These are phyloP conservation scores for Trachops cirrhosus DNA, from an alignment of 2,797 vertebrate species.

Conservation along the genomic window DNA sequence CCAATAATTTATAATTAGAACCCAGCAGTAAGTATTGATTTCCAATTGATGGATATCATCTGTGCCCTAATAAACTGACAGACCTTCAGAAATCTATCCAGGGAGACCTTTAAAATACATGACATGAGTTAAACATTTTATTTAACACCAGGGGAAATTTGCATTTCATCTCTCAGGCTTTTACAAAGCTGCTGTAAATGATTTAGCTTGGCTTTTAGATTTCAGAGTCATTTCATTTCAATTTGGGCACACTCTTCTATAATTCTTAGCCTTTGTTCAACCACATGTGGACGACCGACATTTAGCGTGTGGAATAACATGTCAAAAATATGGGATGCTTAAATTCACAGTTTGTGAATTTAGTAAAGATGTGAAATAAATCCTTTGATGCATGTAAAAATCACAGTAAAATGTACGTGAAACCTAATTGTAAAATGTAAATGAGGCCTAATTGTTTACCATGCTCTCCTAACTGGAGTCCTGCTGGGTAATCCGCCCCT, in stretches of 20 bases:
- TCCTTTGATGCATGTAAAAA: constrained; percentile 67
- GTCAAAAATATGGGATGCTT: constrained; percentile 72
- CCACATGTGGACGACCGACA: constrained; percentile 63
- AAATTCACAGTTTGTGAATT: constrained; percentile 72
- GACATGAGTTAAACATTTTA: constrained; percentile 75
- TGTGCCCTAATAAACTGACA: constrained; percentile 70
- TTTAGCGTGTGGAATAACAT: constrained; percentile 73
- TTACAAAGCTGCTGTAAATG: constrained; percentile 63
- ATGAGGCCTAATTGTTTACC: constrained; percentile 74
- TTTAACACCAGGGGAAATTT: constrained; percentile 77
- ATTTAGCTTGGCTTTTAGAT: constrained; percentile 73
- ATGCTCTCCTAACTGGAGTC: constrained; percentile 56
- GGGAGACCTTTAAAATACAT: constrained; percentile 71
- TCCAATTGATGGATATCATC: constrained; percentile 70
- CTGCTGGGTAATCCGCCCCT: constrained; percentile 46
- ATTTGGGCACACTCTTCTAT: constrained; percentile 69
- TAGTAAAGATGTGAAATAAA: constrained; percentile 73
- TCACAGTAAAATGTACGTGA: constrained; percentile 71
- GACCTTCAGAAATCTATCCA: constrained; percentile 71
- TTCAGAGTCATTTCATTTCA: constrained; percentile 80
- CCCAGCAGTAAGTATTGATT: constrained; percentile 72
- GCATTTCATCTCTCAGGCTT: constrained; percentile 72
- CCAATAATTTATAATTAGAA: constrained; percentile 76
- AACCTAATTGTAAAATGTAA: constrained; percentile 77
- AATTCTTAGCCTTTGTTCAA: constrained; percentile 76